phyloP scores from a whole-genome alignment of 2,888 invertebrate species.

The Antitype chi region DNA sequence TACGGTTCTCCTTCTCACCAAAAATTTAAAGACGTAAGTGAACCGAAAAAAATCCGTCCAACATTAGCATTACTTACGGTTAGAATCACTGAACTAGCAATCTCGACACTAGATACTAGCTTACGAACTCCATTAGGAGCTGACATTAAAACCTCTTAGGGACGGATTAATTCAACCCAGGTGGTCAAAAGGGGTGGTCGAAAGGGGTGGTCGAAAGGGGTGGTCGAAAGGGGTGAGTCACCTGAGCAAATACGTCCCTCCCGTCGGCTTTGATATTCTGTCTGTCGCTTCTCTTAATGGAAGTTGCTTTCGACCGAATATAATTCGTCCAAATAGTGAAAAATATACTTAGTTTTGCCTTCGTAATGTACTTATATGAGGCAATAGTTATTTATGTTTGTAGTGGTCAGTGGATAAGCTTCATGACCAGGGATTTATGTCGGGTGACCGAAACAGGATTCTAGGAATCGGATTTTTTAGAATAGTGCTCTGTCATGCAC shows the following conservation, averaged over 20 bases:
- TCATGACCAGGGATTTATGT: not conserved
- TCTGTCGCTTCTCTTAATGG: constrained; percentile 58
- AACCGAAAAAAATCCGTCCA: not conserved
- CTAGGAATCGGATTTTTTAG: not conserved
- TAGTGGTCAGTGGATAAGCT: not conserved
- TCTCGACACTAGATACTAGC: constrained; percentile 27
- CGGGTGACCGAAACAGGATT: not conserved
- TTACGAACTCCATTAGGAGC: constrained; percentile 45
- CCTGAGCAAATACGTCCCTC: constrained; percentile 57
- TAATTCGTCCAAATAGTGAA: not conserved
- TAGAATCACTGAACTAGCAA: constrained; percentile 32
- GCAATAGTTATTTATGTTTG: not conserved
- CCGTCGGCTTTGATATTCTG: constrained; percentile 59
- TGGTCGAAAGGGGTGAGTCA: constrained; percentile 30
- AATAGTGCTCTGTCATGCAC: not conserved
- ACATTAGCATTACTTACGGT: constrained; percentile 1
- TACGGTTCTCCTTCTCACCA: no score
- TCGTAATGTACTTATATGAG: not conserved
- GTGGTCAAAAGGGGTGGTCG: constrained; percentile 42
- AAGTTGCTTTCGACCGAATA: constrained; percentile 31
- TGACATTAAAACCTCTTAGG: constrained; percentile 42
- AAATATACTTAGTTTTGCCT: not conserved
- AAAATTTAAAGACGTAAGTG: not conserved
- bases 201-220: constrained; percentile 41
- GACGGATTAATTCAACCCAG: constrained; percentile 37